Evolutionary conservation across 2,113 vertebrate species (phyloP).

Genomic region (Alces alces): DNA sequence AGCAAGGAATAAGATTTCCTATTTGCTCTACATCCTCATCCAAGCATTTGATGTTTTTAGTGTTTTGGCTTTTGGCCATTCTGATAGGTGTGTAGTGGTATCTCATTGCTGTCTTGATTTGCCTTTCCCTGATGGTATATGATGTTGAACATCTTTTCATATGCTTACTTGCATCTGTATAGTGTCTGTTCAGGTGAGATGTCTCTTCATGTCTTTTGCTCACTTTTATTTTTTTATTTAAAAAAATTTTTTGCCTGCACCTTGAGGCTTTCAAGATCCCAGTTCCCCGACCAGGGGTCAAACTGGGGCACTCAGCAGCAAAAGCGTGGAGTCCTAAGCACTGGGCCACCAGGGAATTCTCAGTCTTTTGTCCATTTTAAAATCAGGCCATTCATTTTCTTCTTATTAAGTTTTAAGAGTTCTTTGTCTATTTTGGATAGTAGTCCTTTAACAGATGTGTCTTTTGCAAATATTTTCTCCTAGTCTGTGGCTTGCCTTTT

Average conservation of each 20-base stretch:
- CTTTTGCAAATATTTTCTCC: not conserved
- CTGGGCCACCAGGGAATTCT: not conserved
- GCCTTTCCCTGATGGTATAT: not conserved
- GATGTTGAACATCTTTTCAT: not conserved
- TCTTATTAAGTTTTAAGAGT: not conserved
- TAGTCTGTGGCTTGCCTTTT: not conserved
- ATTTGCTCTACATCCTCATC: not conserved
- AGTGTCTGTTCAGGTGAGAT: not conserved
- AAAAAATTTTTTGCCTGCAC: accelerated
- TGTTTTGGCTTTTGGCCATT: not conserved
- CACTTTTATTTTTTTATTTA: not conserved
- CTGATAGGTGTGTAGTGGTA: not conserved
- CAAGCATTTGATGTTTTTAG: not conserved
- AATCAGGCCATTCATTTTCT: not conserved
- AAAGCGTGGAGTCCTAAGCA: not conserved
- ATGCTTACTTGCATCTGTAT: not conserved
- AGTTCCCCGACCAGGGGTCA: not conserved
- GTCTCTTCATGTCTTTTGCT: not conserved
- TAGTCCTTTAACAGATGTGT: not conserved
- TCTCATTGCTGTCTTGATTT: not conserved
- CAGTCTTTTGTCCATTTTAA: not conserved
- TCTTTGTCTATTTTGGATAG: not conserved
- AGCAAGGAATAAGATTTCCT: not conserved
- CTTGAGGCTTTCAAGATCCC: not conserved
- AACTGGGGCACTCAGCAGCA: not conserved